Evolutionary conservation across 2,113 vertebrate species (phyloP).

Genomic region (Climacteris rufus): DNA sequence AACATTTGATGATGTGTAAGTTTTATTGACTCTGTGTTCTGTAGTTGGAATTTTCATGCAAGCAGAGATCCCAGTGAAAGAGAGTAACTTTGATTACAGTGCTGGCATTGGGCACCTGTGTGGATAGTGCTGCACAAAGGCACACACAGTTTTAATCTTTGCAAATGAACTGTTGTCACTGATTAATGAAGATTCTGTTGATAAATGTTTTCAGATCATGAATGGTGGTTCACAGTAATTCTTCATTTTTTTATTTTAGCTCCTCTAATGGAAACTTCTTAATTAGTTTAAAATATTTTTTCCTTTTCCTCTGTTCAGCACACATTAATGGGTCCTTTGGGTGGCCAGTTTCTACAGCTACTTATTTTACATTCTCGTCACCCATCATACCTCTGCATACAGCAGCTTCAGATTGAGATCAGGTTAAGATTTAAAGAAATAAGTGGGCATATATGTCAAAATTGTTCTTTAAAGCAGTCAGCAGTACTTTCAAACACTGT

Average conservation of each 20-base stretch:
- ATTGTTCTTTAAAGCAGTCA: conserved; percentile 4
- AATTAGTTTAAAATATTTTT: conserved; percentile 17
- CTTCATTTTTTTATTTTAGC: neutral
- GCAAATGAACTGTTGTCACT: conserved; percentile 28
- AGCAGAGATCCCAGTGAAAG: neutral
- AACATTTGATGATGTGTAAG: conserved; percentile 90
- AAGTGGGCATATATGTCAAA: neutral
- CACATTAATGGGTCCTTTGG: conserved; percentile 22
- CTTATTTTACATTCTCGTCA: conserved; percentile 27
- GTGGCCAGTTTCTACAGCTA: neutral
- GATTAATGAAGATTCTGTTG: conserved; percentile 40
- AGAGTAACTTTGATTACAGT: neutral
- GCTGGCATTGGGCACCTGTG: neutral
- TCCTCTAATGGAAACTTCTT: conserved; percentile 9
- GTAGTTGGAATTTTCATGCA: neutral
- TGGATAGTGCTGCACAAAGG: neutral
- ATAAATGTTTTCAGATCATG: conserved; percentile 44
- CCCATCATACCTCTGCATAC: conserved; percentile 10
- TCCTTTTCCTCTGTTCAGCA: conserved; percentile 17
- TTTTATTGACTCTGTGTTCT: conserved; percentile 11
- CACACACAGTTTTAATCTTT: conserved; percentile 33
- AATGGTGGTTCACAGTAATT: neutral
- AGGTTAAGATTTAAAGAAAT: conserved; percentile 26
- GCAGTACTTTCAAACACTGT: neutral
- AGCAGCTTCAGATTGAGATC: conserved; percentile 2